Evolutionary conservation across 2,113 vertebrate genomes (phyloP).

Genomic region (Dendropsophus ebraccatus): DNA sequence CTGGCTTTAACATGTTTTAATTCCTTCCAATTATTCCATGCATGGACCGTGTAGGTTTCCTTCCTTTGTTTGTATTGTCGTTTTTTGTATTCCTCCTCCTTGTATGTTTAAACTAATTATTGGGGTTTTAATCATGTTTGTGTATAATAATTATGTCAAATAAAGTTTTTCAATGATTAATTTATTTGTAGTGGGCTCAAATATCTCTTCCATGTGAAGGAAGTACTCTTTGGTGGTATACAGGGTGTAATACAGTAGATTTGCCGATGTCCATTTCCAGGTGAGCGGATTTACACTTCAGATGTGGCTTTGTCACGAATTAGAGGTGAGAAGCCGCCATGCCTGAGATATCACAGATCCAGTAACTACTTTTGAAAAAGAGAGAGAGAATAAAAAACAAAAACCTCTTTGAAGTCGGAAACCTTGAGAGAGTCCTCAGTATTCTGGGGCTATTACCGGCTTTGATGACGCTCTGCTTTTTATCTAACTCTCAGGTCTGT

Average conservation of each 20-base stretch:
- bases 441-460: constrained; percentile 29
- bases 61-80: no score
- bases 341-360: background rate
- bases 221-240: no score
- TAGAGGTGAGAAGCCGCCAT: background rate
- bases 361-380: background rate
- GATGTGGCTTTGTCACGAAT: background rate
- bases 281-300: background rate
- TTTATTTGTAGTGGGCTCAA: no score
- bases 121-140: no score
- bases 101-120: no score
- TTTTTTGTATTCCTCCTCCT: no score
- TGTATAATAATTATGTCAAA: no score
- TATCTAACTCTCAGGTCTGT: constrained; percentile 38
- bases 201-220: no score
- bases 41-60: no score
- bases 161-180: no score
- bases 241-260: background rate
- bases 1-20: no score
- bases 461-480: constrained; percentile 31
- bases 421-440: constrained; percentile 5
- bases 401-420: constrained; percentile 14
- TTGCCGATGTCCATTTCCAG: background rate
- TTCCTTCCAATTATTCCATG: no score
- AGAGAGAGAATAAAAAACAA: background rate